A percentile compares a stretch with the other conserved stretches of the same genome.
Evolutionary conservation across 1,140 invertebrate species (phyloP).

Genomic region (Zaprionus inermis): DNA sequence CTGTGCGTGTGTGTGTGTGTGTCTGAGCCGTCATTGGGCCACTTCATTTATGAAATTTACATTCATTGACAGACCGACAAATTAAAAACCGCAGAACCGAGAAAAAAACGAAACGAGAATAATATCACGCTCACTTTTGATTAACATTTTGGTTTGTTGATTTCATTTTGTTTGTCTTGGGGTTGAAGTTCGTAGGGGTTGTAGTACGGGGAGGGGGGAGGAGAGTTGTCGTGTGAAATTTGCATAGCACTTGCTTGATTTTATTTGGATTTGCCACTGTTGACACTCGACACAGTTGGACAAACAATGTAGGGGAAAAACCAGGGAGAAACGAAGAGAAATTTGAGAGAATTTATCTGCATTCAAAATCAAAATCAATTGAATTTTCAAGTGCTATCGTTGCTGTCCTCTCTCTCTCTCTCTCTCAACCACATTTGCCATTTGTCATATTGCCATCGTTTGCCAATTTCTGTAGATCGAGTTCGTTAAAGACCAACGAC

Average conservation of each 20-base stretch:
- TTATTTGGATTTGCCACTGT: constrained; percentile 32
- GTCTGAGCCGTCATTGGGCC: constrained; percentile 39
- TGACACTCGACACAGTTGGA: constrained; percentile 44
- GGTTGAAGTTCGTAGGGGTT: constrained; percentile 4
- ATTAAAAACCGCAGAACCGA: constrained; percentile 21
- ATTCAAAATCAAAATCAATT: constrained; percentile 31
- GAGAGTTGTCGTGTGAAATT: constrained; percentile 34
- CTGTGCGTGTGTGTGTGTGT: constrained; percentile 7
- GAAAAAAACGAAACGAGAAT: not conserved
- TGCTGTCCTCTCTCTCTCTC: not conserved
- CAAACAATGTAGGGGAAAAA: constrained; percentile 26
- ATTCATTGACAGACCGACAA: constrained; percentile 64
- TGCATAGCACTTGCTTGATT: constrained; percentile 48
- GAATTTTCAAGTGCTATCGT: constrained; percentile 28
- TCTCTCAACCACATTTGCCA: constrained; percentile 3
- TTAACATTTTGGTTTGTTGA: constrained; percentile 53
- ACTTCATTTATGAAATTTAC: constrained; percentile 78
- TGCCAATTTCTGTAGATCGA: constrained; percentile 21
- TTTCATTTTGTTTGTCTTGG: constrained; percentile 34
- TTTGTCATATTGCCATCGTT: constrained; percentile 39
- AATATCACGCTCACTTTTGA: constrained; percentile 50
- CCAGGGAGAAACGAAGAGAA: not conserved
- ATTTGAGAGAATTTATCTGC: constrained; percentile 36
- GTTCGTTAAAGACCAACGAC: constrained; percentile 10
- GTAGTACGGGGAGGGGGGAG: not conserved